Evolutionary conservation across 1,140 invertebrate genomes (phyloP), one percentile per base, ranked within the genome.

Genomic region (Zaprionus gabonicus): DNA sequence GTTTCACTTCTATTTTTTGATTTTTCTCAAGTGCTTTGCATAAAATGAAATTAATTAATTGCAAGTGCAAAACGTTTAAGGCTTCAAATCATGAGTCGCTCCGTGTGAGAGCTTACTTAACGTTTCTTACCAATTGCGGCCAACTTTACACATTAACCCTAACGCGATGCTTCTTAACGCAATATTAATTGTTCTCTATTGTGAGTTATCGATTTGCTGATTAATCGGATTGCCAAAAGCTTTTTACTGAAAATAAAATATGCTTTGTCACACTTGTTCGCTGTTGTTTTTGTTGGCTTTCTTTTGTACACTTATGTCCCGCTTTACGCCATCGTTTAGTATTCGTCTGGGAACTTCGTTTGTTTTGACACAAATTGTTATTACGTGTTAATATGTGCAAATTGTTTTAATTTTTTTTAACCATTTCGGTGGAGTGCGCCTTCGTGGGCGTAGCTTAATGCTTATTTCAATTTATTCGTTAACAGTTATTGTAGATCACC

Each of bases 381-480:
- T 79, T 88, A 88, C 84, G 85, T 90, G 85, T 74, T 76, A 78
- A 79, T 81, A 88, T 87, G 84, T 68, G 67, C 56, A 17, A 66
- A 58, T 73, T 46, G 36, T 27, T 65, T 67, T 81, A 62, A 66
- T 76, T 80, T 77, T 49, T 64, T 73, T 81, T 58, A 10, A 17
- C 36, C 41, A 27, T 36, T 51, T 74, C 31, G 49, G 38, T 28
- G n/a, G 23, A 10, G 12, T 59, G 12, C 20, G 3, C 23, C 7
- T 60, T 28, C 12, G 36, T 57, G 12, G 58, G 51, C n/a, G 51
- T 51, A n/a, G 9, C 13, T 49, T 28, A 63, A 49, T 49, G n/a
- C 25, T 7, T 58, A 44, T 51, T 49, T 13, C 31, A 75, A 63
- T 64, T 70, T 51, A 51, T 34, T 41, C 13, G 53, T 49, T 41